Evolutionary conservation across 2,797 vertebrate species (phyloP), one percentile per base, ranked within the genome.

Genomic region (Echeneis naucrates): DNA sequence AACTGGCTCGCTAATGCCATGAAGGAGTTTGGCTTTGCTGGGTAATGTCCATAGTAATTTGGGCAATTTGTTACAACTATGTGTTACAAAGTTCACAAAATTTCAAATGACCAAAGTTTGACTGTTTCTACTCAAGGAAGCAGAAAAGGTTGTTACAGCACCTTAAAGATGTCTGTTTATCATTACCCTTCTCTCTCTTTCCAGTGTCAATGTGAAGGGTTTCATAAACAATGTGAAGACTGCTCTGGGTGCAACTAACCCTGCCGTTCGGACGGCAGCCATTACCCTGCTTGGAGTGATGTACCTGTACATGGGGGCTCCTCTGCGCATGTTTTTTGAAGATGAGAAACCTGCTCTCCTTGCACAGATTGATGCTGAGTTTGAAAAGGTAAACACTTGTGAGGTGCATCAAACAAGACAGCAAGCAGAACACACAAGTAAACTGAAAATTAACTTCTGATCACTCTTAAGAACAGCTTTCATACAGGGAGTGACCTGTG

Each of bases 191-290:
- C 11, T 38, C 7, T 47, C 26, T 50, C 57, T 37, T 67, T 74
- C 5, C 81, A 99, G 98, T 30, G 94, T 99, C 77, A 99, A 99
- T 54, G 97, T 99, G 71, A 99, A 99, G 84, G 97, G 92, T 58
- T 99, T 99, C 88, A 99, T 99, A 88, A 99, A 94, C 92, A 98
- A 98, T 0, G 97, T 99, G 72, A 99, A 98, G 92, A 99, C 96
- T 0, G 98, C 98, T 83, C 94, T 99, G 86, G 97, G 95, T 75
- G 98, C 98, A 4, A 98, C 97, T 67, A 99, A 99, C 90, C 98
- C 98, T 1, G 97, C 96, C 47, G 95, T 99, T 17, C 94, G 98
- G 68, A 99, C 95, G 0, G 95, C 97, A 8, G 97, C 98, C 33
- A 97, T 99, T 76, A 86, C 96, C 14, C 88, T 99, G 69, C 93